These are phyloP conservation scores for Euplagia quadripunctaria DNA, from an alignment of 2,888 invertebrate species.

Conservation along the genomic window DNA sequence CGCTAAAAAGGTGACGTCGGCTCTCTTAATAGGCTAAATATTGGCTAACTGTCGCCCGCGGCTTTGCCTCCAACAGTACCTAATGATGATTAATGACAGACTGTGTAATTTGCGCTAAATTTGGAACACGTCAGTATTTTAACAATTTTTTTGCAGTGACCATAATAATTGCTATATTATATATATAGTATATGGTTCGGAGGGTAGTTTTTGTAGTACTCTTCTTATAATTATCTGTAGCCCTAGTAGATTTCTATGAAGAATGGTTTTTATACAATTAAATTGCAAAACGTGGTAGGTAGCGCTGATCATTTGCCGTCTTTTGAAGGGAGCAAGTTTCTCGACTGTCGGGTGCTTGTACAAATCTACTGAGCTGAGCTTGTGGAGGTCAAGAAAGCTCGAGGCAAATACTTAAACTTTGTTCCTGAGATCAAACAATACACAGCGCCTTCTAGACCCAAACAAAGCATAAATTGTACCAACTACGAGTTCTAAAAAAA, in stretches of 20 bases:
- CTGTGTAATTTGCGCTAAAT: neutral
- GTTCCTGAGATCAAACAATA: too few species aligned
- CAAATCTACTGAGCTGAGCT: too few species aligned
- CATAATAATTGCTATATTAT: neutral
- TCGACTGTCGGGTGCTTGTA: too few species aligned
- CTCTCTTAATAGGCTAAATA: neutral
- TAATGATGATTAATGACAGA: neutral
- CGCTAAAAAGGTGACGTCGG: constrained; percentile 5
- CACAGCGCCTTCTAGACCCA: too few species aligned
- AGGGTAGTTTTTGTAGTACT: neutral
- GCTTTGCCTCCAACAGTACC: neutral
- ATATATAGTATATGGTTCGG: neutral
- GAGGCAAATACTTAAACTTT: neutral
- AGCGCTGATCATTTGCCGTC: too few species aligned
- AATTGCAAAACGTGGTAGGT: too few species aligned
- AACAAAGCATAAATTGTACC: too few species aligned
- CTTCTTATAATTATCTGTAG: neutral
- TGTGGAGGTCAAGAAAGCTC: neutral
- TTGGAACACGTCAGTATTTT: neutral
- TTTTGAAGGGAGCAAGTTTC: too few species aligned
- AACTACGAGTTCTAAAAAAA: too few species aligned
- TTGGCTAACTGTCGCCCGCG: neutral
- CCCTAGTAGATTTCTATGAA: neutral
- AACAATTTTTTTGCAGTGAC: neutral
- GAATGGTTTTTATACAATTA: neutral